These are phyloP conservation scores for Siphlonurus alternatus DNA, from an alignment of 2,888 invertebrate genomes.

Conservation along the genomic window DNA sequence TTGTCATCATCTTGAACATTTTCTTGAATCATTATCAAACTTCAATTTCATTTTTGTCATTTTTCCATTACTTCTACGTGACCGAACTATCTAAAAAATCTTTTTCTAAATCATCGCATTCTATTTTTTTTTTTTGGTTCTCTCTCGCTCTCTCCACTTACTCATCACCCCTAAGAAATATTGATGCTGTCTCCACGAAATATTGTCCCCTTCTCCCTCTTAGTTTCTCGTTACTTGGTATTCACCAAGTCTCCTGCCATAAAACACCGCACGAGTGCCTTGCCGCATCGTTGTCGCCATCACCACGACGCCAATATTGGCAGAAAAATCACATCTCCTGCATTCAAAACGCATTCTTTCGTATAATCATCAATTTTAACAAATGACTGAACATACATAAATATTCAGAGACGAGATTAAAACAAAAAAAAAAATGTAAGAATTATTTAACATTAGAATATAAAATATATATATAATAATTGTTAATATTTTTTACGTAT, in stretches of 20 bases:
- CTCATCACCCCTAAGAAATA: background rate
- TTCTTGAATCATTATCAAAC: background rate
- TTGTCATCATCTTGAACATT: background rate
- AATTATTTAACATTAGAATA: background rate
- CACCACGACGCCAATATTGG: background rate
- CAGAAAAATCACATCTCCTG: background rate
- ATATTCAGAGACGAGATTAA: no score
- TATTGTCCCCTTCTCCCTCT: background rate
- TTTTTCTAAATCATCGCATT: background rate
- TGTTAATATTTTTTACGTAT: background rate
- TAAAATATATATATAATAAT: background rate
- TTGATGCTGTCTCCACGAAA: background rate
- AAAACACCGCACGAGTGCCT: background rate
- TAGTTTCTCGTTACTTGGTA: background rate
- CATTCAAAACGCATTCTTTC: no score
- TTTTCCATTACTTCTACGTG: background rate
- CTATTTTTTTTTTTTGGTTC: background rate
- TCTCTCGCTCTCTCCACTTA: background rate
- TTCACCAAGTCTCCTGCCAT: background rate
- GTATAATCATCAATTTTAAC: background rate
- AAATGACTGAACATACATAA: no score
- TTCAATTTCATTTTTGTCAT: background rate
- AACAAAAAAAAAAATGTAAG: background rate
- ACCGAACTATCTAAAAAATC: background rate
- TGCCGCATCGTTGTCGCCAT: no score